Evolutionary conservation across 2,797 vertebrate genomes (phyloP).

Genomic region (Notamacropus eugenii): DNA sequence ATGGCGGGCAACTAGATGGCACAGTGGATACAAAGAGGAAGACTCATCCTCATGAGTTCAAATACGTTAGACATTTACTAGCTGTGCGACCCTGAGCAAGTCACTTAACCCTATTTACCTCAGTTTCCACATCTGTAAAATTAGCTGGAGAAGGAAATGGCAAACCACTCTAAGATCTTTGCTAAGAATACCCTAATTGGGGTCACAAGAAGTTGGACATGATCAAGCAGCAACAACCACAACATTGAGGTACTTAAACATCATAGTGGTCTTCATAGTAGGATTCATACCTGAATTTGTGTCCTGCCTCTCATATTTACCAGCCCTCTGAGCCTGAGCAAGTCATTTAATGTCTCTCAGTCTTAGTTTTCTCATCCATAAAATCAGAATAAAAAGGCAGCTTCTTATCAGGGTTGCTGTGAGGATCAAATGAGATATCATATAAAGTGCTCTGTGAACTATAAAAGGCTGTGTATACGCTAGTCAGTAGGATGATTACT

Average conservation of each 20-base stretch:
- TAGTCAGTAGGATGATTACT: not conserved
- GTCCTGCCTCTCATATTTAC: not conserved
- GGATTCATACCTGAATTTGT: not conserved
- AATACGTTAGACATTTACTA: not conserved
- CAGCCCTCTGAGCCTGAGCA: not conserved
- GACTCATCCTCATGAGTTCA: not conserved
- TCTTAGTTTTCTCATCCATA: not conserved
- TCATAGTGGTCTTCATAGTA: not conserved
- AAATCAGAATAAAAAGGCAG: not conserved
- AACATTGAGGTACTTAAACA: not conserved
- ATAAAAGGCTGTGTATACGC: not conserved
- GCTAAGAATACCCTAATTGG: not conserved
- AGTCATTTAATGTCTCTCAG: not conserved
- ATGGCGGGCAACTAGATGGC: not conserved
- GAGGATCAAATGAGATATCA: not conserved
- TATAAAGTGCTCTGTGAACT: not conserved
- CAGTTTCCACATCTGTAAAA: not conserved
- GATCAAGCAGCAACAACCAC: not conserved
- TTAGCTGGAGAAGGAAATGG: not conserved
- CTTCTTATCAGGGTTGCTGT: not conserved
- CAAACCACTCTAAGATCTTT: not conserved
- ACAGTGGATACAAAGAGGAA: not conserved
- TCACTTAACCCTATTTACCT: not conserved
- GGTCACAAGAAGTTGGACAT: not conserved
- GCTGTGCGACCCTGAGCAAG: not conserved